Evolutionary conservation across 2,113 vertebrate species (phyloP).

Genomic region (Carassius auratus): DNA sequence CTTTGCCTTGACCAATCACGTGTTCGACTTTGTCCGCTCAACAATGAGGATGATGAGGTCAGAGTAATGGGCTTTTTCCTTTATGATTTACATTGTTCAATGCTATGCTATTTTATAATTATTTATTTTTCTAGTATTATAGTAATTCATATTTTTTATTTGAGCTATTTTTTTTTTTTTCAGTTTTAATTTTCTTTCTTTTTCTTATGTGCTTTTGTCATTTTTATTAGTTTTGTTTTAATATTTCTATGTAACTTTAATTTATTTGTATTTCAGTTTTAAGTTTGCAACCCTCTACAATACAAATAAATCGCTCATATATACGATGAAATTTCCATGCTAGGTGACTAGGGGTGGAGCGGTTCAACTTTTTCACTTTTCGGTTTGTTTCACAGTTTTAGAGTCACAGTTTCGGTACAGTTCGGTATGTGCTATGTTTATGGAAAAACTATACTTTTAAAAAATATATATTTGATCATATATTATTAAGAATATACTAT

Average conservation of each 20-base stretch:
- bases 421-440: too few relatives aligned
- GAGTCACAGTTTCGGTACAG: too few relatives aligned
- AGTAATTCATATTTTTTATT: too few relatives aligned
- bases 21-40: constrained; percentile 72
- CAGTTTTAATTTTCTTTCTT: not conserved
- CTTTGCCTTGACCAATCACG: constrained; percentile 81
- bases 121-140: not conserved
- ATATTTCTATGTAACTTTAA: not conserved
- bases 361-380: too few relatives aligned
- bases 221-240: not conserved
- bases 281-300: not conserved
- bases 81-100: not conserved
- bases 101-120: not conserved
- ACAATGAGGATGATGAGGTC: constrained; percentile 78
- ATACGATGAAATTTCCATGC: too few relatives aligned
- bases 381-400: too few relatives aligned
- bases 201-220: not conserved
- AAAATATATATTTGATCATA: too few relatives aligned
- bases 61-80: constrained; percentile 4
- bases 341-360: too few relatives aligned
- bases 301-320: too few relatives aligned
- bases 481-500: too few relatives aligned
- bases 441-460: too few relatives aligned
- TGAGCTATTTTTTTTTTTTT: not conserved
- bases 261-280: not conserved